A percentile compares a stretch with the other conserved stretches of the same genome.
These are phyloP conservation scores for Salvelinus namaycush DNA, from an alignment of 2,113 vertebrate genomes.

Conservation along the genomic window DNA sequence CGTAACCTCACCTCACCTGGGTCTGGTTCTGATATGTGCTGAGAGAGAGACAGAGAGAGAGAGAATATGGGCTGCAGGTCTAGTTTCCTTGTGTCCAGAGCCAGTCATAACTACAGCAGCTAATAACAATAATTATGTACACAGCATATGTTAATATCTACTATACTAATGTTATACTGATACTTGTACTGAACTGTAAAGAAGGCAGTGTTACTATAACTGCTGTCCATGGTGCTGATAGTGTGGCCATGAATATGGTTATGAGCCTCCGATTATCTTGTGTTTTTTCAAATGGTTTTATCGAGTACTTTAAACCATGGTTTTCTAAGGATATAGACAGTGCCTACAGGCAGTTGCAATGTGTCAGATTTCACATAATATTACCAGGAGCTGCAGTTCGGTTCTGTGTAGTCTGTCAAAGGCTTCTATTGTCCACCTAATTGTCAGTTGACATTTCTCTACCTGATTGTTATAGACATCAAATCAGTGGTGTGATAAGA, in stretches of 20 bases:
- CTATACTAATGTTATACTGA: too few relatives aligned
- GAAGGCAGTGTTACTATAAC: background rate
- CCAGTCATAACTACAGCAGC: too few relatives aligned
- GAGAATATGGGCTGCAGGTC: background rate
- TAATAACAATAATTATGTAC: too few relatives aligned
- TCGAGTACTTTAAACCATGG: too few relatives aligned
- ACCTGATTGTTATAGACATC: constrained; percentile 11
- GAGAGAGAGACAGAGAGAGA: constrained; percentile 4
- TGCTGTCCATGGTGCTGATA: background rate
- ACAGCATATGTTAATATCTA: too few relatives aligned
- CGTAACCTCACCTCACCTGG: constrained; percentile 41
- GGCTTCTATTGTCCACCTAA: background rate
- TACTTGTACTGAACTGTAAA: too few relatives aligned
- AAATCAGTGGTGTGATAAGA: background rate
- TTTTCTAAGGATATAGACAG: too few relatives aligned
- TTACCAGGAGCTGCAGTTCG: background rate
- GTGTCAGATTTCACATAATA: background rate
- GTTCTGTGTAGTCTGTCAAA: background rate
- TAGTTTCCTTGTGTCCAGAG: too few relatives aligned
- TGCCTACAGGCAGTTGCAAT: too few relatives aligned
- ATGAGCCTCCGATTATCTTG: background rate
- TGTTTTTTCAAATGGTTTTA: too few relatives aligned
- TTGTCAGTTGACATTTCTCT: background rate
- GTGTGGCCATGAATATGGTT: background rate
- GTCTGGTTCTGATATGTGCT: constrained; percentile 11